Conservation (phyloP, 2,113 vertebrate species). For the Phoenicopterus ruber region DNA sequence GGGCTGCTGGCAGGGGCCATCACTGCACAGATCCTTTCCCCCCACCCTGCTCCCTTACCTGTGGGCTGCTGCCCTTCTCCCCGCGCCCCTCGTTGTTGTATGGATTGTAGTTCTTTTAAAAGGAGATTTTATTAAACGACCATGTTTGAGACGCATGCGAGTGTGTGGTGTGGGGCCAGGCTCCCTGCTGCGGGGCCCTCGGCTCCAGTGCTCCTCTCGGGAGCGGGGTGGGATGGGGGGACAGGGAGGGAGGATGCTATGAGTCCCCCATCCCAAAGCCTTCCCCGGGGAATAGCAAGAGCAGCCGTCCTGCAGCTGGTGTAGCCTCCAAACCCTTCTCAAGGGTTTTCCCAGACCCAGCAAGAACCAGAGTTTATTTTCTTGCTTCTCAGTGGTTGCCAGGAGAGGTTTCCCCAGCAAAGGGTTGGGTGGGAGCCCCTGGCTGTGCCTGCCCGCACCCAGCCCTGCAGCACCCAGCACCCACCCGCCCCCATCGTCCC, state of each 20-base stretch:
- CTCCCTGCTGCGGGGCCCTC: background rate
- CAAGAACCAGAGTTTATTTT: background rate
- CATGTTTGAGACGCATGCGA: slow-evolving; percentile 51
- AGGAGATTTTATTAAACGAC: slow-evolving; percentile 68
- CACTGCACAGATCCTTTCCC: background rate
- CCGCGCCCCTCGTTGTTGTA: background rate
- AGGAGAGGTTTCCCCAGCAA: background rate
- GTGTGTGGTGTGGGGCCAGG: slow-evolving; percentile 23
- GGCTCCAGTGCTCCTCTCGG: accelerated
- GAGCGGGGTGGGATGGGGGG: accelerated
- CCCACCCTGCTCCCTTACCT: background rate
- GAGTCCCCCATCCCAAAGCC: background rate
- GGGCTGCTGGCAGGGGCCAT: background rate
- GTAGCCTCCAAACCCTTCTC: background rate
- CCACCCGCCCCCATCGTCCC: background rate
- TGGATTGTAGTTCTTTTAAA: slow-evolving; percentile 57
- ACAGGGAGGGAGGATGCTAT: background rate
- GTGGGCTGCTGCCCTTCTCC: background rate
- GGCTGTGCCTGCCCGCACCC: background rate
- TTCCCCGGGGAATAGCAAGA: background rate
- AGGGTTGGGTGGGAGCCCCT: background rate
- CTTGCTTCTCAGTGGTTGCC: background rate
- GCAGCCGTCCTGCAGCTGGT: background rate
- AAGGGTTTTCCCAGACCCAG: background rate
- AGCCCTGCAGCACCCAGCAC: background rate